Conservation (phyloP, 2,113 vertebrate species). For the Aegithalos caudatus region DNA sequence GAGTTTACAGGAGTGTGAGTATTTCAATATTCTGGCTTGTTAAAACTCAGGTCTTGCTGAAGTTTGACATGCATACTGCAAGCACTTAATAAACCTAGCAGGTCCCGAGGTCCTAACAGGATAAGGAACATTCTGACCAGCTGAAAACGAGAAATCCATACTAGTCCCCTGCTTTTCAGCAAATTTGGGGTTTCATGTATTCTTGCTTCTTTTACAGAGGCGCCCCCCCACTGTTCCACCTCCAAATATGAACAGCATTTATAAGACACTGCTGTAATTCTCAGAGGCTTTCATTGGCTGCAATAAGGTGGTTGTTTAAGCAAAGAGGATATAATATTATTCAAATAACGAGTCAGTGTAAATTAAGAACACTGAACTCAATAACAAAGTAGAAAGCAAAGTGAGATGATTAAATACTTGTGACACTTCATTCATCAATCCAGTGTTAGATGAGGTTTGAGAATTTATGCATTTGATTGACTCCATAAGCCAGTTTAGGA, state of each 20-base stretch:
- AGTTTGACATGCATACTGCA: neutral
- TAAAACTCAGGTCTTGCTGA: neutral
- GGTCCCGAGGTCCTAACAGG: neutral
- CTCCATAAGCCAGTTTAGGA: neutral
- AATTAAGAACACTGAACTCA: neutral
- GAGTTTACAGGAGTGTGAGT: neutral
- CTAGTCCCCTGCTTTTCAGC: neutral
- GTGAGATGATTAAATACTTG: neutral
- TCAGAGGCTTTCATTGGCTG: neutral
- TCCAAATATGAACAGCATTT: neutral
- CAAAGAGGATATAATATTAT: neutral
- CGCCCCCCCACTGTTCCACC: fast-evolving
- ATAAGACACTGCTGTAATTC: neutral
- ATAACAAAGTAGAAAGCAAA: neutral
- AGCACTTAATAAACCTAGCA: neutral
- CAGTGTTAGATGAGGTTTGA: neutral
- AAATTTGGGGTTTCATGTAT: neutral
- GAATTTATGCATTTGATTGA: neutral
- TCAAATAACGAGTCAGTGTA: neutral
- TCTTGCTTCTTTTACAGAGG: neutral
- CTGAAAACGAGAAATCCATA: neutral
- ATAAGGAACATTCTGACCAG: neutral
- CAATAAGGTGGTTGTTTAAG: neutral
- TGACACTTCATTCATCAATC: neutral
- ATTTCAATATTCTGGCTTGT: neutral